phyloP scores from a whole-genome alignment of 2,888 invertebrate genomes.

The Chrysolina americana region DNA sequence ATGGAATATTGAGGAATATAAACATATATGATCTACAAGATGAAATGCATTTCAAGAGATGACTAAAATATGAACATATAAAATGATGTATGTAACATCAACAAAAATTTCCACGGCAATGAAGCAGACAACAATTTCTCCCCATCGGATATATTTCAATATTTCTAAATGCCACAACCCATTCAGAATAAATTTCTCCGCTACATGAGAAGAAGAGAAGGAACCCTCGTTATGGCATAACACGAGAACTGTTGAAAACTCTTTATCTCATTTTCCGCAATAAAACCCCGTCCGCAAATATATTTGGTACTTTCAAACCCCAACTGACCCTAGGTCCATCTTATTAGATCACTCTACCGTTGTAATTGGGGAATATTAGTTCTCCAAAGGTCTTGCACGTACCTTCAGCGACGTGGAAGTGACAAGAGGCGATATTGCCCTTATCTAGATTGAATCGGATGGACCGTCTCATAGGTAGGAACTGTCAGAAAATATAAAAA shows the following conservation, averaged over 20 bases:
- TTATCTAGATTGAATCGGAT: background rate
- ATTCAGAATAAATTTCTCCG: background rate
- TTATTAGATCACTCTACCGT: conserved; percentile 17
- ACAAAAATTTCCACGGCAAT: too few species aligned
- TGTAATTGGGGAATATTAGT: conserved; percentile 33
- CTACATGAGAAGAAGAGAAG: background rate
- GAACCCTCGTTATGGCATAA: background rate
- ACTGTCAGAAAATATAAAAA: too few species aligned
- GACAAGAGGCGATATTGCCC: background rate
- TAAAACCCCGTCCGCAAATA: background rate
- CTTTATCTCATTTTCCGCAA: background rate
- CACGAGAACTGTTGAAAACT: background rate
- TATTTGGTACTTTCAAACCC: conserved; percentile 4
- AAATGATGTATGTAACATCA: too few species aligned
- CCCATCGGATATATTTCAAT: too few species aligned
- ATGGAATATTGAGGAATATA: too few species aligned
- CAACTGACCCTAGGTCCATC: conserved; percentile 19
- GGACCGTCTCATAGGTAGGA: too few species aligned
- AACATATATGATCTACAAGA: too few species aligned
- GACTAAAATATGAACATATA: too few species aligned
- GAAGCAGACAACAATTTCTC: too few species aligned
- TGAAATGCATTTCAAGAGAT: too few species aligned
- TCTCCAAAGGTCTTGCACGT: conserved; percentile 27
- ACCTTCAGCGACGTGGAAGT: background rate
- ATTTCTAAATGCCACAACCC: background rate